Evolutionary conservation across 2,888 invertebrate species (phyloP).

Genomic region (Clunio marinus): DNA sequence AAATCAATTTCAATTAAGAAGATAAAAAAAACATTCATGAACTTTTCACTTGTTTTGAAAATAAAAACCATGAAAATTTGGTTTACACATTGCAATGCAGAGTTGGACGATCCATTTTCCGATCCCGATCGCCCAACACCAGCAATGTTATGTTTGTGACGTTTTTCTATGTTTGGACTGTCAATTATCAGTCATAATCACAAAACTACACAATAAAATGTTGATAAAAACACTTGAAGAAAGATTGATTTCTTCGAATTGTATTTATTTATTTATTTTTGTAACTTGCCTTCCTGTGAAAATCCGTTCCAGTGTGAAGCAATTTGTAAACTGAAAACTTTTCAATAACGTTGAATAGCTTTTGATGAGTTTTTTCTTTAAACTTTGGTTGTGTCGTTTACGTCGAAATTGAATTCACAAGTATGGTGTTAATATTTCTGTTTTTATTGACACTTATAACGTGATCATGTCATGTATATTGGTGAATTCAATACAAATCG

Average conservation of each 20-base stretch:
- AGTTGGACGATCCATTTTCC: no score
- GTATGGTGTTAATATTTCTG: neutral
- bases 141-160: neutral
- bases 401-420: neutral
- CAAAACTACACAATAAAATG: neutral
- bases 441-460: conserved; percentile 1
- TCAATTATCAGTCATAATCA: neutral
- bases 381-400: neutral
- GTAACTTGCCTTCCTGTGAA: neutral
- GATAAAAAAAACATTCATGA: no score
- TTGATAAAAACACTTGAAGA: neutral
- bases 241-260: no score
- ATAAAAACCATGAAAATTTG: neutral
- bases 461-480: no score
- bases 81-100: no score
- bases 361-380: neutral
- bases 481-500: no score
- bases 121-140: no score
- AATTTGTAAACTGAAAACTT: conserved; percentile 13
- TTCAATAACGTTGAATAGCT: conserved; percentile 4
- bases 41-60: neutral
- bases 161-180: neutral
- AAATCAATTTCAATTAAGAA: conserved; percentile 1
- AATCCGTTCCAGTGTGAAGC: neutral
- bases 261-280: no score